These are phyloP conservation scores for Apus apus DNA, from an alignment of 2,113 vertebrate genomes.

Conservation along the genomic window DNA sequence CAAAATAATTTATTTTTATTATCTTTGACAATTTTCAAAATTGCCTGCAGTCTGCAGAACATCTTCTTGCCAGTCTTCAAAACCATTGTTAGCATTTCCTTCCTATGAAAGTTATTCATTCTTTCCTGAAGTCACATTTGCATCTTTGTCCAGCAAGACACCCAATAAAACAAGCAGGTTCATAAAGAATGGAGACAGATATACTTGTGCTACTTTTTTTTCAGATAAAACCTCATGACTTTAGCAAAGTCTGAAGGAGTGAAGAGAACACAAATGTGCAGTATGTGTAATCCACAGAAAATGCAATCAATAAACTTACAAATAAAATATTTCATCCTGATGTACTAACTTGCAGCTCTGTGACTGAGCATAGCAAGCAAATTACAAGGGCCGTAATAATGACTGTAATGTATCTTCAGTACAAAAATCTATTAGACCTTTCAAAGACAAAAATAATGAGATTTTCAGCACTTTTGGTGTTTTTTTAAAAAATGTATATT, in stretches of 20 bases:
- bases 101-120: neutral
- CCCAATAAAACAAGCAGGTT: neutral
- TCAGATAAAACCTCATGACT: neutral
- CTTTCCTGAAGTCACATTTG: slow-evolving; percentile 27
- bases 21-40: slow-evolving; percentile 43
- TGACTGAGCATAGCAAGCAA: neutral
- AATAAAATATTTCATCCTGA: neutral
- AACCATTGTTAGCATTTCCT: neutral
- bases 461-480: neutral
- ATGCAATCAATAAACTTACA: neutral
- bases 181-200: neutral
- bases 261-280: neutral
- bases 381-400: neutral
- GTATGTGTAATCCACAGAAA: neutral
- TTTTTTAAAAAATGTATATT: neutral
- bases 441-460: neutral
- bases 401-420: neutral
- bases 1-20: slow-evolving; percentile 61
- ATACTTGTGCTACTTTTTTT: neutral
- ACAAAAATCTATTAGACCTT: neutral
- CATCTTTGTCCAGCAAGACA: neutral
- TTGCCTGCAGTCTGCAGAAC: slow-evolving; percentile 6
- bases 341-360: neutral
- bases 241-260: neutral
- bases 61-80: slow-evolving; percentile 17